These are phyloP conservation scores for Terrapene triunguis DNA, from an alignment of 2,113 vertebrate genomes.

Conservation along the genomic window DNA sequence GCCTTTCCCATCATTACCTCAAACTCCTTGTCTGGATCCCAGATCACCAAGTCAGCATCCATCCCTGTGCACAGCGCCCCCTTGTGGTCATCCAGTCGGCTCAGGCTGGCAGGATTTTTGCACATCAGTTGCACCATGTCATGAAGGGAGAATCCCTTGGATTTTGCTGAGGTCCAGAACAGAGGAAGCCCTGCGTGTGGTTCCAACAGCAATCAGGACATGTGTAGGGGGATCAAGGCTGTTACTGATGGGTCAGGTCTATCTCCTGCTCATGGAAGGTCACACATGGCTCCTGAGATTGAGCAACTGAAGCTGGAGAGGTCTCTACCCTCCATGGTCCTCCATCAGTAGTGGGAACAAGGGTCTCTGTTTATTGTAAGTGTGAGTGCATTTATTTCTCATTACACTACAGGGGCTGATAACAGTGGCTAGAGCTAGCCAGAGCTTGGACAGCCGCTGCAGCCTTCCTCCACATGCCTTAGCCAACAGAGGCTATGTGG, in stretches of 20 bases:
- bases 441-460: not conserved
- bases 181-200: slow-evolving; percentile 79
- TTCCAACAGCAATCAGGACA: not conserved
- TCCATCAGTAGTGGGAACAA: not conserved
- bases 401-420: not conserved
- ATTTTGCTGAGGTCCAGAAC: slow-evolving; percentile 85
- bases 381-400: not conserved
- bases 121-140: slow-evolving; percentile 82
- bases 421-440: not conserved
- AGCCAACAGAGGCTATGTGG: not conserved
- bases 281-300: not conserved
- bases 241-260: not conserved
- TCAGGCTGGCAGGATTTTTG: slow-evolving; percentile 80
- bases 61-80: slow-evolving; percentile 78
- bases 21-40: slow-evolving; percentile 86
- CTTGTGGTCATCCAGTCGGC: slow-evolving; percentile 78
- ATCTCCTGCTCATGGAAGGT: not conserved
- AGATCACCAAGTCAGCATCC: slow-evolving; percentile 85
- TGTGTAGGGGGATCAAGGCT: not conserved
- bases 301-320: not conserved
- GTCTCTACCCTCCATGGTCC: not conserved
- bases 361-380: not conserved
- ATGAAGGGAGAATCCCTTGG: slow-evolving; percentile 78
- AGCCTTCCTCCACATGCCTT: not conserved
- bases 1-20: slow-evolving; percentile 59